Conservation (phyloP, 2,888 invertebrate species). For the Cerastis leucographa region DNA sequence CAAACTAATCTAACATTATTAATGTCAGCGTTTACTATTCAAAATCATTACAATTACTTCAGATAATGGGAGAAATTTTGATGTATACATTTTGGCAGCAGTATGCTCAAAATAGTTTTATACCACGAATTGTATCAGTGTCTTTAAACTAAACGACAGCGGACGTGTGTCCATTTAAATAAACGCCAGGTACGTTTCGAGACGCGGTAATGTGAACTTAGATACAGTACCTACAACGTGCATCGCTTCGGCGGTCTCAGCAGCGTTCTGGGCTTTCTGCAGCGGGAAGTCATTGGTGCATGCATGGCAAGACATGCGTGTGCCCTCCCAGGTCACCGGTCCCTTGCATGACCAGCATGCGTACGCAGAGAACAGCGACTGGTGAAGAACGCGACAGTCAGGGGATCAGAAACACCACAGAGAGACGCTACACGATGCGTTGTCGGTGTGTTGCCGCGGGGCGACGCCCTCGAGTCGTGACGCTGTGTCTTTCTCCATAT, state of each 20-base stretch:
- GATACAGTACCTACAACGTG: constrained; percentile 41
- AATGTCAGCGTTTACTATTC: not conserved
- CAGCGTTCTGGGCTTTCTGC: constrained; percentile 43
- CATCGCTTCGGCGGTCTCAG: constrained; percentile 72
- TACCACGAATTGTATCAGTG: not conserved
- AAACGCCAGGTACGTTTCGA: not conserved
- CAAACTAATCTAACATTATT: not conserved
- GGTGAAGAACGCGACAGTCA: constrained; percentile 39
- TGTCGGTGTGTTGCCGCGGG: not conserved
- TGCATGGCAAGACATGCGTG: constrained; percentile 77
- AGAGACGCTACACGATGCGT: not conserved
- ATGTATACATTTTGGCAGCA: not conserved
- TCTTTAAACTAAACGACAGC: constrained; percentile 1
- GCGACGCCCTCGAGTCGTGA: no score
- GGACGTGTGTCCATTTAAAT: not conserved
- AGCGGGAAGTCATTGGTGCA: constrained; percentile 77
- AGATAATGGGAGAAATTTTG: not conserved
- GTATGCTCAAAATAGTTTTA: not conserved
- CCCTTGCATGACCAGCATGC: constrained; percentile 85
- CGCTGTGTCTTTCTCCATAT: no score
- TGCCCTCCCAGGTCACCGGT: constrained; percentile 76
- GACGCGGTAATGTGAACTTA: not conserved
- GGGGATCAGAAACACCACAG: constrained; percentile 18
- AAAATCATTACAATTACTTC: not conserved
- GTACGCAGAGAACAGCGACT: constrained; percentile 85